Base-by-base conservation (phyloP, 2,888 invertebrate genomes). In the Pelosia muscerda region DNA sequence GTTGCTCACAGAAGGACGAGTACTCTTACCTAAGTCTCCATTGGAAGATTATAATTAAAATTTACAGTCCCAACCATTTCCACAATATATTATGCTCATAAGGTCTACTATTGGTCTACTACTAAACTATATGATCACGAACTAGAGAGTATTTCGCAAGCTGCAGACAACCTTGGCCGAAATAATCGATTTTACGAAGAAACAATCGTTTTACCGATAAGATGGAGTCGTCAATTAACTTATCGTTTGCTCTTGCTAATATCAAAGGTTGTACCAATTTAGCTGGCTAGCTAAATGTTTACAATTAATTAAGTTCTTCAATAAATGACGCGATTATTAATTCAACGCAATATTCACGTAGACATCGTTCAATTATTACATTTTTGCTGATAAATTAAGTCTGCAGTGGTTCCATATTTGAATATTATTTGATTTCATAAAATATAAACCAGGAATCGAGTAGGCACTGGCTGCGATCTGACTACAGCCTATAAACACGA, bases 101-200 rank as follows among this genome's bases (percentile, higher is more conserved):
- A n/a, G 9, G 8, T n/a, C n/a, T 49, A 49, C 49, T 19, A 49
- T 13, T 13, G 13, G n/a, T n/a, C 1, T 49, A 8, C 49, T 8
- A 49, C 49, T 13, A 34, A 34, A 34, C 13, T n/a, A 49, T 42
- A 19, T 19, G 42, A 42, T 19, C 38, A 38, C 15, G 15, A 42
- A 42, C 42, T 42, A 65, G 62, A 66, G 57, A 61, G 58, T 64
- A 63, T 69, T 71, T 61, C 62, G 68, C 65, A 63, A 78, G 23
- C 58, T 61, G 49, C 55, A 13, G 19, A 22, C 34, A 54, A 34
- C 69, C 79, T 72, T 78, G 76, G 66, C 71, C 79, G 15, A 53
- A 61, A 71, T 60, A 60, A 34, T 61, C 54, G 66, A n/a, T 67
- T 77, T 63, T 73, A 71, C 65, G 60, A 62, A 78, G 70, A 76